Conservation (phyloP, 2,797 vertebrate genomes). For the Channa striata region DNA sequence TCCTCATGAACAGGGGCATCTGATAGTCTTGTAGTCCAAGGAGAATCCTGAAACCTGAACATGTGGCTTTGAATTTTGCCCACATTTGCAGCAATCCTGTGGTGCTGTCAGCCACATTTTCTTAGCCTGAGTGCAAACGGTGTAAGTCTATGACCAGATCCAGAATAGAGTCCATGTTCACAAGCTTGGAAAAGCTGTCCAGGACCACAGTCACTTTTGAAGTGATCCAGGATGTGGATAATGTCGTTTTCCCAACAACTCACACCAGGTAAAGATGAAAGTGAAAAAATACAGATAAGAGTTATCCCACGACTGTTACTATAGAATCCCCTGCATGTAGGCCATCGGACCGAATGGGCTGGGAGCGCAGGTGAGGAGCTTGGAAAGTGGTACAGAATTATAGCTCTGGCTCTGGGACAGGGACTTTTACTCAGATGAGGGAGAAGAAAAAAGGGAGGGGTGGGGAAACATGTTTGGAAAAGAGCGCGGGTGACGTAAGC, state of each 20-base stretch:
- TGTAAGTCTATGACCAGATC: not conserved
- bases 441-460: not conserved
- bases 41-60: not conserved
- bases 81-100: no score
- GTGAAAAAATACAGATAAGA: not conserved
- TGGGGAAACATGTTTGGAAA: not conserved
- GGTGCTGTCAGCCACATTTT: not conserved
- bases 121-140: not conserved
- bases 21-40: no score
- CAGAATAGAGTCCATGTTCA: not conserved
- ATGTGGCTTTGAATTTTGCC: not conserved
- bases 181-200: not conserved
- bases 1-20: not conserved
- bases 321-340: not conserved
- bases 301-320: no score
- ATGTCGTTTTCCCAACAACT: not conserved
- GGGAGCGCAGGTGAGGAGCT: conserved; percentile 26
- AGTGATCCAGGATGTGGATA: not conserved
- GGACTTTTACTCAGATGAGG: conserved; percentile 6
- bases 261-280: not conserved
- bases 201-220: not conserved
- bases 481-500: not conserved
- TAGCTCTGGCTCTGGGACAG: conserved; percentile 4
- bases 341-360: not conserved
- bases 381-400: not conserved